Base-by-base conservation (phyloP, 1,140 invertebrate species). In the Papilio polytes region DNA sequence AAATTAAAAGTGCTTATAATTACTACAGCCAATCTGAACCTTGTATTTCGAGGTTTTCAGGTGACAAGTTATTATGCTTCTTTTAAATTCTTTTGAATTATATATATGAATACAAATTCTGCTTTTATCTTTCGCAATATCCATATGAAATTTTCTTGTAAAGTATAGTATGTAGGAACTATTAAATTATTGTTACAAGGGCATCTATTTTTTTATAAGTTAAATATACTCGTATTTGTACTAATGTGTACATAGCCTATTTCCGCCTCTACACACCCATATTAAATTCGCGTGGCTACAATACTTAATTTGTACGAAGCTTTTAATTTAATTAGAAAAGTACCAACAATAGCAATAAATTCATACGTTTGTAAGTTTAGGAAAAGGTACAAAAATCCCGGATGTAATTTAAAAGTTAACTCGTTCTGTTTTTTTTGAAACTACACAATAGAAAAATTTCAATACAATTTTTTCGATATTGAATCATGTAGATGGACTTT, bases 1-100 rank as follows among this genome's bases (percentile, higher is more conserved):
- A 78, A 63, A 46, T 46, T 66, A 20, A 63, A 66, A 66, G 20
- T 78, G 4, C 46, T 63, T 63, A 63, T 66, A 63, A 78, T 66
- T 63, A 63, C 26, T n/a, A 20, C 53, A 20, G 46, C 10, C 3
- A 70, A 70, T 1, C 18, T 59, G 3, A 56, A 77, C 59, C 18
- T 46, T 46, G 8, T 1, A 6, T 41, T 66, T 78, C 10, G 12
- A 48, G 0, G 41, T 66, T 66, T 66, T 44, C 31, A 44, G 77
- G 22, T 66, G 41, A 20, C 18, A 8, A 46, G 20, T 66, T 1
- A 31, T 31, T 41, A 41, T 41, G 36, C 36, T 41, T 26, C n/a
- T 31, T 53, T 18, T 53, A 18, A 41, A 41, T 41, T 41, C 36
- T 8, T 41, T 41, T 41, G 7, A 41, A 41, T 41, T 41, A 41